phyloP scores from a whole-genome alignment of 2,888 invertebrate genomes.

The Brachyptera putata region DNA sequence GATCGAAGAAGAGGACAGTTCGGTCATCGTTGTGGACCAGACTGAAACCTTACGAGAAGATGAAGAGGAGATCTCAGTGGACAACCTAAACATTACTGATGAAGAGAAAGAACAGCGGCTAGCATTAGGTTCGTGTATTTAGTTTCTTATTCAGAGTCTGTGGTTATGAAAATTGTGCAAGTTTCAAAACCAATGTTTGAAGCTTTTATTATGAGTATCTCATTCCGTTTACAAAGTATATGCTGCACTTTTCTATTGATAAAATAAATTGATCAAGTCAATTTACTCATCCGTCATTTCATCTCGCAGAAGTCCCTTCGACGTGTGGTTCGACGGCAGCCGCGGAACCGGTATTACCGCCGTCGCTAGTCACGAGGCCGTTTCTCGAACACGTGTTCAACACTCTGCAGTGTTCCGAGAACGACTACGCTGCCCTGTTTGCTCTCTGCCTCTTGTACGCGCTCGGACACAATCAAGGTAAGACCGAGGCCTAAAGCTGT shows the following conservation, averaged over 20 bases:
- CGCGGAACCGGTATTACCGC: conserved; percentile 41
- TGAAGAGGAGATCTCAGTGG: conserved; percentile 22
- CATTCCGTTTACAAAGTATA: no score
- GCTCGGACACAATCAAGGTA: conserved; percentile 90
- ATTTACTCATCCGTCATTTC: no score
- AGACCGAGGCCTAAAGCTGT: conserved; percentile 34
- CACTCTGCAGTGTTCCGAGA: conserved; percentile 82
- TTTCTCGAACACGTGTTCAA: conserved; percentile 87
- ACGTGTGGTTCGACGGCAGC: not conserved
- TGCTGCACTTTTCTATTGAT: no score
- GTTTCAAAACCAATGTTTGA: no score
- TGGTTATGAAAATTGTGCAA: no score
- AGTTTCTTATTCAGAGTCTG: no score
- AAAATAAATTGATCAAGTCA: no score
- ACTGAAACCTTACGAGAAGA: not conserved
- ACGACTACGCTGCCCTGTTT: conserved; percentile 91
- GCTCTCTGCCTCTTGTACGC: conserved; percentile 89
- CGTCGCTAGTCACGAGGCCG: conserved; percentile 59
- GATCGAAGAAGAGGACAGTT: no score
- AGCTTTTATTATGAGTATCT: no score
- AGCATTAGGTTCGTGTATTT: conserved; percentile 42
- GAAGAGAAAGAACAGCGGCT: conserved; percentile 78
- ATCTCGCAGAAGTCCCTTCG: conserved; percentile 6
- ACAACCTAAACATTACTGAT: conserved; percentile 76
- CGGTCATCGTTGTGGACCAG: not conserved